Base-by-base conservation (phyloP, 2,797 vertebrate genomes). In the Loriculus beryllinus region DNA sequence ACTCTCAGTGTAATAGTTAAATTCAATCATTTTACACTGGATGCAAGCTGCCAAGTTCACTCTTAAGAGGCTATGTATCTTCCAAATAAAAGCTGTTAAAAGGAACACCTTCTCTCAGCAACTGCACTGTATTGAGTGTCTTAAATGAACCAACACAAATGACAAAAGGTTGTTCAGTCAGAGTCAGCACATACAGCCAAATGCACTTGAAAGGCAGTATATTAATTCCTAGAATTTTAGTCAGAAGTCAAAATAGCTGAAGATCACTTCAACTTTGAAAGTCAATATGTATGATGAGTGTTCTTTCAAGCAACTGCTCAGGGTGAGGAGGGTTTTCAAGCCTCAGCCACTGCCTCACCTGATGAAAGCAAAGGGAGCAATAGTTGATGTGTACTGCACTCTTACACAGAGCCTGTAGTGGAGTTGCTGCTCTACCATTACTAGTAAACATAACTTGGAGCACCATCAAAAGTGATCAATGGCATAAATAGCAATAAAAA, bases 21-120 rank as follows among this genome's bases (percentile, higher is more conserved):
- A 97, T 95, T 87, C 71, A 96, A 79, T 96, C 64, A 94, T 87
- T 97, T 96, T 95, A 86, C 16, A 62, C 95, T 88, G 95, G 49
- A 80, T 86, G 60, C 25, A 94, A 85, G 64, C 62, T 96, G 94
- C 79, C 93, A 98, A 93, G 52, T 95, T 97, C 86, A 91, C 31
- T 85, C 92, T 86, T 63, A 84, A 91, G 83, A 93, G 37, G 64
- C 63, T 90, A 76, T 42, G 42, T 70, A 84, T 91, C 74, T 94
- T 68, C 52, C 88, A 94, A 93, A 93, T 72, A 95, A 96, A 90
- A 94, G 20, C 77, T 95, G 60, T 74, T 95, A 79, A 94, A 93
- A 83, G 31, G 52, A 95, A 79, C 51, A 29, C 94, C 96, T 95
- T 86, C 79, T 95, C 83, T 96, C 92, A 95, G 52, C 68, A 94